phyloP scores from a whole-genome alignment of 2,888 invertebrate species.

The Lasius platythorax region DNA sequence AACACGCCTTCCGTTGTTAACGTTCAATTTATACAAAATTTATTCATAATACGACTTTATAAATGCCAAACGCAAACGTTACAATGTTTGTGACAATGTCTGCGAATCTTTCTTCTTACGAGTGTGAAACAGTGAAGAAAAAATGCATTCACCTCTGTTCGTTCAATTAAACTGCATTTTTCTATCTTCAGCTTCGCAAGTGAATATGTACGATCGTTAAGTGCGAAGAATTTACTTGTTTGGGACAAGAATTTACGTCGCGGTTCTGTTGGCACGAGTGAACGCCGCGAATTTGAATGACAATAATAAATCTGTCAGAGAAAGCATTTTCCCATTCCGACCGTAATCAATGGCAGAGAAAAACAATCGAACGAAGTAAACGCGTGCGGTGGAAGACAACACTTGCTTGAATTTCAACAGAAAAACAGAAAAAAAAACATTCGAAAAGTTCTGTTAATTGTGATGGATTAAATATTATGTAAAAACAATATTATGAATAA shows the following conservation, averaged over 20 bases:
- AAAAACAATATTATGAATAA: background rate
- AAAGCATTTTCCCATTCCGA: constrained; percentile 18
- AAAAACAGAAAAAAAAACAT: constrained; percentile 3
- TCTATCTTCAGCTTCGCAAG: constrained; percentile 16
- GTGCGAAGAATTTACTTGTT: constrained; percentile 54
- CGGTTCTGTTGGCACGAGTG: constrained; percentile 43
- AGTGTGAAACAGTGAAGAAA: background rate
- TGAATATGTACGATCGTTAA: constrained; percentile 39
- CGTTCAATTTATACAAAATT: background rate
- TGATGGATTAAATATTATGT: background rate
- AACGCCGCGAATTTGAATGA: constrained; percentile 49
- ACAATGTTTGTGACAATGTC: background rate
- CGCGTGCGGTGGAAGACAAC: constrained; percentile 23
- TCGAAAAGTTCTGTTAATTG: constrained; percentile 15
- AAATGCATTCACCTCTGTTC: constrained; percentile 24
- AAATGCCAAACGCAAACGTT: constrained; percentile 8
- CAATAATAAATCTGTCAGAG: constrained; percentile 50
- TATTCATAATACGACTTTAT: background rate
- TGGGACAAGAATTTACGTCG: constrained; percentile 47
- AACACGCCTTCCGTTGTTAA: background rate
- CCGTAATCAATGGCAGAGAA: constrained; percentile 43
- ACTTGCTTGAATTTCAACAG: constrained; percentile 23
- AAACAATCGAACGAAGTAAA: constrained; percentile 37
- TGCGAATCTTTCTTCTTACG: background rate
- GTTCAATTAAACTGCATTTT: constrained; percentile 28